Conservation (phyloP, 2,113 vertebrate genomes). For the Stegastes partitus region DNA sequence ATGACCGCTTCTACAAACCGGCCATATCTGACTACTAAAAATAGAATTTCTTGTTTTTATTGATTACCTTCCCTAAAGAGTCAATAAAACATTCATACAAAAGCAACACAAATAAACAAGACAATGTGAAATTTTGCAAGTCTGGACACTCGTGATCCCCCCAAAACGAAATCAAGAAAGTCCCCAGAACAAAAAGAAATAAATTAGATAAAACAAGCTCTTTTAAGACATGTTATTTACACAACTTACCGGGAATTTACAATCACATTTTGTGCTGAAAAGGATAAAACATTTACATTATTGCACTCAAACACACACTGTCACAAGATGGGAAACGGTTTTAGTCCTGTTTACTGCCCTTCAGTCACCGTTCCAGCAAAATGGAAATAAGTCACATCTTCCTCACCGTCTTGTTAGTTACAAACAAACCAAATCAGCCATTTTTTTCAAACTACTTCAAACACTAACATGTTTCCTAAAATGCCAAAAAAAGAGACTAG, state of each 20-base stretch:
- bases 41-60: neutral
- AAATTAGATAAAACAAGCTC: constrained; percentile 31
- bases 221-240: constrained; percentile 37
- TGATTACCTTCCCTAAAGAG: neutral
- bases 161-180: neutral
- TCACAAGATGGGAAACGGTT: constrained; percentile 24
- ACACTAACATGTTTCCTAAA: constrained; percentile 3
- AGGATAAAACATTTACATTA: constrained; percentile 55
- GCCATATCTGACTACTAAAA: neutral
- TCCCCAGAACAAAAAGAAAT: constrained; percentile 16
- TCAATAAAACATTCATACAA: constrained; percentile 8
- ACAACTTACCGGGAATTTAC: constrained; percentile 42
- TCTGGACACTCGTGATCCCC: neutral
- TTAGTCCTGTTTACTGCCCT: neutral
- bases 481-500: neutral
- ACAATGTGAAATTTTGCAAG: neutral
- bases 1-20: constrained; percentile 9
- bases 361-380: neutral
- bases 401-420: neutral
- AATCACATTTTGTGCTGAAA: constrained; percentile 48
- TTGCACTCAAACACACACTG: constrained; percentile 61
- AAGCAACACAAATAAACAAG: constrained; percentile 2
- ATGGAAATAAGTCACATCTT: neutral
- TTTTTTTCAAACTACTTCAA: neutral
- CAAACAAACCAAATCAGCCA: neutral